Percentiles rank a stretch among this genome's conserved stretches.
phyloP scores from a whole-genome alignment of 1,140 invertebrate genomes.

The Tribolium castaneum region DNA sequence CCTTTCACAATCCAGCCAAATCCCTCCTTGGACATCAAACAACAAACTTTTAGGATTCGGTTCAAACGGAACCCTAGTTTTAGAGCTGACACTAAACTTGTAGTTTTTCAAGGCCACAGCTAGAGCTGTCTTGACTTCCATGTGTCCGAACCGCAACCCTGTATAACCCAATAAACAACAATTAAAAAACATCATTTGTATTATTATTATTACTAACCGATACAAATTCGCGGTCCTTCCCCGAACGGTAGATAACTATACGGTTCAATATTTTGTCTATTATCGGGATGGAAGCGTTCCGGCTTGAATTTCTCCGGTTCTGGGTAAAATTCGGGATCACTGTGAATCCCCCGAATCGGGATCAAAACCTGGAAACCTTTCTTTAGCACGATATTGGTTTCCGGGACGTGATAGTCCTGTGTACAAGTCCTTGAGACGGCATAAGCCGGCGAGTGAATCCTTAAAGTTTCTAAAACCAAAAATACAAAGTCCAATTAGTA shows the following conservation, averaged over 20 bases:
- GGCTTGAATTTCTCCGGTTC: conserved; percentile 72
- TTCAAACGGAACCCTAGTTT: neutral
- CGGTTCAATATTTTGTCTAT: conserved; percentile 56
- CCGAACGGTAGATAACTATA: conserved; percentile 69
- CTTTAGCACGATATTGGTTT: conserved; percentile 61
- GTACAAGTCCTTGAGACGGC: conserved; percentile 64
- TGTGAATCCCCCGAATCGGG: conserved; percentile 71
- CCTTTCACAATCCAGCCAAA: neutral
- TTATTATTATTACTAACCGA: conserved; percentile 62
- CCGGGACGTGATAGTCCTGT: conserved; percentile 63
- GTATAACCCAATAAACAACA: no score
- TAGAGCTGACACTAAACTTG: neutral
- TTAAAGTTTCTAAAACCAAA: conserved; percentile 65
- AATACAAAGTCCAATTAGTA: no score
- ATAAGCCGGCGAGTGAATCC: conserved; percentile 67
- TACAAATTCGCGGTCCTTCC: conserved; percentile 69
- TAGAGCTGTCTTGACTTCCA: conserved; percentile 3
- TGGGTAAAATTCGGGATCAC: conserved; percentile 67
- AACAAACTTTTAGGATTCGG: neutral
- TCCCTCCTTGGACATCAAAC: neutral
- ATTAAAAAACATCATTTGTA: neutral
- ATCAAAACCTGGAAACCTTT: conserved; percentile 69
- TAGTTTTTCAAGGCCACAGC: neutral
- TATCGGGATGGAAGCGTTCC: conserved; percentile 66
- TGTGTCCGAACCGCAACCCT: conserved; percentile 3